Evolutionary conservation across 2,113 vertebrate genomes (phyloP), one percentile per base, ranked within the genome.

Genomic region (Ageneiosus marmoratus): DNA sequence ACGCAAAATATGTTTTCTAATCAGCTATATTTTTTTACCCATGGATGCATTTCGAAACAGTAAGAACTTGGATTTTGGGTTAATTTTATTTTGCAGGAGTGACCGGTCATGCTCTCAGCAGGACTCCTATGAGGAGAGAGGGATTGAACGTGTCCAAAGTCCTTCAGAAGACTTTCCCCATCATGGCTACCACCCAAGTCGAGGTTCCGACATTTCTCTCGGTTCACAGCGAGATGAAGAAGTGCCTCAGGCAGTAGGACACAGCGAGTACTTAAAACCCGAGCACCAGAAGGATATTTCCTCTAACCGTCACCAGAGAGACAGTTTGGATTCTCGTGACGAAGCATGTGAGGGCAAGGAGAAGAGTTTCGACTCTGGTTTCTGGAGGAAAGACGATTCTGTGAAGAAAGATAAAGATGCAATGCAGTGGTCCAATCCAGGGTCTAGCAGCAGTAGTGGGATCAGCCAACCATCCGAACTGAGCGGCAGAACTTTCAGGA

Each of bases 61-160:
- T 46, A 44, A 24, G 10, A 44, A 32, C 5, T 9, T 27, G 1
- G 11, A 48, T 48, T 72, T 41, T 46, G 3, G 27, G 16, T 32
- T 48, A 15, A 51, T 2, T 18, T 65, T 27, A 53, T 29, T 89
- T 91, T 87, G 87, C 91, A 98, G 98, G 92, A 94, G 85, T 84
- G 96, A 96, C 81, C 89, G 90, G 87, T 87, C 93, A 63, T 95
- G 95, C 86, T 93, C 94, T 60, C 96, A 94, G 84, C 94, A 94
- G 72, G 96, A 95, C 84, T 93, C 94, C 9, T 96, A 96, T 90
- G 97, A 97, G 86, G 96, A 98, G 34, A 93, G 94, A 85, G 84
- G 92, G 67, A 95, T 92, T 37, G 96, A 97, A 15, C 93, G 94
- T 83, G 88, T 89, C 50, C 86, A 89, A 4, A 88, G 89, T 51